These are phyloP conservation scores for Phengaris alcon DNA, from an alignment of 2,888 invertebrate species.

Conservation along the genomic window DNA sequence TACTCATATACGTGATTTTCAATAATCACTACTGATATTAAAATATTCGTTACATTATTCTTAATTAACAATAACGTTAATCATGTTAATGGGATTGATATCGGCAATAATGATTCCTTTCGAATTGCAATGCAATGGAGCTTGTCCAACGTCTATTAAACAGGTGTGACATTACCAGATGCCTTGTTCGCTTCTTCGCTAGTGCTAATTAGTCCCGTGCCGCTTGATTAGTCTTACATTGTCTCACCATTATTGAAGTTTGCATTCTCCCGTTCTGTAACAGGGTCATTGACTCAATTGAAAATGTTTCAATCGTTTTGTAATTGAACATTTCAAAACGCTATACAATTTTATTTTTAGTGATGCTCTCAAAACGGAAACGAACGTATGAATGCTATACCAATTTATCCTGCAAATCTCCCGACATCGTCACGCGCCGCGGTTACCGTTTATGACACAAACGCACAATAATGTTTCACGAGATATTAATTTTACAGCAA, in stretches of 20 bases:
- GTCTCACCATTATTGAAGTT: conserved; percentile 49
- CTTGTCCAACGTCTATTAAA: conserved; percentile 41
- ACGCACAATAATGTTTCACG: conserved; percentile 30
- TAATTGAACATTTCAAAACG: conserved; percentile 30
- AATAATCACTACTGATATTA: background rate
- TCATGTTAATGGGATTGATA: background rate
- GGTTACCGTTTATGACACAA: conserved; percentile 47
- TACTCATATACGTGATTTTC: background rate
- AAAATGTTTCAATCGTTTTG: conserved; percentile 26
- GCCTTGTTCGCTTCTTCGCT: conserved; percentile 47
- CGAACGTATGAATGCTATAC: conserved; percentile 39
- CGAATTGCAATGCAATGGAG: conserved; percentile 31
- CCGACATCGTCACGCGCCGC: conserved; percentile 61
- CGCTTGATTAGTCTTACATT: conserved; percentile 60
- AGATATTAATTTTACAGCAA: conserved; percentile 32
- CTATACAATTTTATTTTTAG: conserved; percentile 37
- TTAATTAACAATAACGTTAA: background rate
- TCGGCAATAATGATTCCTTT: conserved; percentile 22
- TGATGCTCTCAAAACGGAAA: conserved; percentile 44
- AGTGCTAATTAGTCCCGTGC: conserved; percentile 63
- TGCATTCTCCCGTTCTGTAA: conserved; percentile 50
- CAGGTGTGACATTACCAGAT: conserved; percentile 59
- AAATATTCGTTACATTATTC: background rate
- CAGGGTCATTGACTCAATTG: conserved; percentile 43
- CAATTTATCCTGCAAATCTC: conserved; percentile 58